Evolutionary conservation across 2,888 invertebrate species (phyloP).

Genomic region (Tenthredo livida): DNA sequence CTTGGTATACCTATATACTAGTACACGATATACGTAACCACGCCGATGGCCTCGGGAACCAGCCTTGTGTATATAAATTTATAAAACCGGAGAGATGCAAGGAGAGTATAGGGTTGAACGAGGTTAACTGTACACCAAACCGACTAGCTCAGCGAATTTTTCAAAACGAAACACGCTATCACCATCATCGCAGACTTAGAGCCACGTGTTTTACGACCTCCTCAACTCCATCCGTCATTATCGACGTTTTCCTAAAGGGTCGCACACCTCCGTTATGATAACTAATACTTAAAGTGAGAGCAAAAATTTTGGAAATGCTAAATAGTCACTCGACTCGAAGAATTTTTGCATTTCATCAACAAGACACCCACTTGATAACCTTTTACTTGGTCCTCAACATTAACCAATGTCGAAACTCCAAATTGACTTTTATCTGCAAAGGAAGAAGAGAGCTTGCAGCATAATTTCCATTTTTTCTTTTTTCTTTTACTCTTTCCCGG

Average conservation of each 20-base stretch:
- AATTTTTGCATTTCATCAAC: not conserved
- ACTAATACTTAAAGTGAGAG: not conserved
- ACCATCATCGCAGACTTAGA: not conserved
- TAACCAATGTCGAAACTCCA: not conserved
- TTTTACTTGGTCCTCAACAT: not conserved
- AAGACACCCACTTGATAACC: not conserved
- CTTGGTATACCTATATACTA: not conserved
- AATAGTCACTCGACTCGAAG: not conserved
- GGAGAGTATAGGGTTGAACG: conserved; percentile 6
- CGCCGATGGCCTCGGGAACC: not conserved
- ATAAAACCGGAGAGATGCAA: conserved; percentile 3
- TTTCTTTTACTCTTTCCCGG: not conserved
- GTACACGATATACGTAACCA: too few species aligned
- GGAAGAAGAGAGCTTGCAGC: not conserved
- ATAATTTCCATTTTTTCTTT: not conserved
- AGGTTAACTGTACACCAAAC: not conserved
- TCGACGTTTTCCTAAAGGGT: conserved; percentile 2
- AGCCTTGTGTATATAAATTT: conserved; percentile 17
- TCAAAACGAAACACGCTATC: not conserved
- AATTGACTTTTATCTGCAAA: not conserved
- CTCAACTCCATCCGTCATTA: not conserved
- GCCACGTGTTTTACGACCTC: conserved; percentile 9
- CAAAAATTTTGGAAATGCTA: not conserved
- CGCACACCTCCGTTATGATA: not conserved
- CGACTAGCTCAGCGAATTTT: not conserved